phyloP scores from a whole-genome alignment of 2,888 invertebrate species.

The Brachypalpus laphriformis region DNA sequence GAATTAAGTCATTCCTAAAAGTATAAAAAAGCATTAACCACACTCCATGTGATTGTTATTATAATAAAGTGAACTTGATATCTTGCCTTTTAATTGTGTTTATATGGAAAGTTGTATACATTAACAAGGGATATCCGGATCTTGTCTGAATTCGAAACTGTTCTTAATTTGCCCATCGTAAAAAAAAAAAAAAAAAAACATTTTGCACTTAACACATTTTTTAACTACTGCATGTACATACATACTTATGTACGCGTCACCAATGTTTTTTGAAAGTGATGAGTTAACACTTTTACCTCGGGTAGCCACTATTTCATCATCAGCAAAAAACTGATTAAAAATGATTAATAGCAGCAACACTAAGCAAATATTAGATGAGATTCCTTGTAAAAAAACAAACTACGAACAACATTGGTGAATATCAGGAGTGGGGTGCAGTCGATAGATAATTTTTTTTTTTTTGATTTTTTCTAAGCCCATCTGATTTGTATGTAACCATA shows the following conservation, averaged over 20 bases:
- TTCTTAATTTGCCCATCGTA: neutral
- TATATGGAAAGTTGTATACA: neutral
- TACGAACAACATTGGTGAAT: neutral
- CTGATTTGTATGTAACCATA: neutral
- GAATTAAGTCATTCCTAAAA: neutral
- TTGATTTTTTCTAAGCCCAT: neutral
- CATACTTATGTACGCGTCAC: neutral
- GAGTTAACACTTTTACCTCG: conserved; percentile 40
- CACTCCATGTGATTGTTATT: neutral
- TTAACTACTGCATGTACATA: neutral
- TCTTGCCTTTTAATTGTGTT: neutral
- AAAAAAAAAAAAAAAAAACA: neutral
- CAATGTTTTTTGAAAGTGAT: conserved; percentile 18
- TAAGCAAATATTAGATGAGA: neutral
- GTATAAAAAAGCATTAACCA: neutral
- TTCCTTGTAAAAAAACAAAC: neutral
- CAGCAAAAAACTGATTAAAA: conserved; percentile 18
- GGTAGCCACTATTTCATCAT: conserved; percentile 15
- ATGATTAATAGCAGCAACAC: conserved; percentile 2
- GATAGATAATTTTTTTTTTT: neutral
- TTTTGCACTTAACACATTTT: neutral
- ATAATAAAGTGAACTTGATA: neutral
- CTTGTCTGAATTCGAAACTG: neutral
- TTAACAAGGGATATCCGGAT: neutral
- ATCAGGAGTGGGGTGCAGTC: neutral